Conservation (phyloP, 2,797 vertebrate genomes). For the Neostethus bicornis region DNA sequence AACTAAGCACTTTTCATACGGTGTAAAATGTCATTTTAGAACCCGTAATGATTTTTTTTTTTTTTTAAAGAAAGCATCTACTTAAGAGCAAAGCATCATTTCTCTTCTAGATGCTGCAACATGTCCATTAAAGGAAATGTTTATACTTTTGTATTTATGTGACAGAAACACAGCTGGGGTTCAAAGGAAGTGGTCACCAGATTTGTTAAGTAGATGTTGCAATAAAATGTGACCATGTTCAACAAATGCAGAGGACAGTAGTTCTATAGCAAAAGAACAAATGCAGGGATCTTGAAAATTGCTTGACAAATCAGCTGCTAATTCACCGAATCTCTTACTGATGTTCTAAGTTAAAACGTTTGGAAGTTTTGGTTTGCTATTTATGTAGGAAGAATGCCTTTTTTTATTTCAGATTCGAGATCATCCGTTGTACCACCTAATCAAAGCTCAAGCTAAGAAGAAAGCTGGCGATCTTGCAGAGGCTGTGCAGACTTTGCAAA, state of each 20-base stretch:
- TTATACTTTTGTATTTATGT: background rate
- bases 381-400: background rate
- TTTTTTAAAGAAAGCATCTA: background rate
- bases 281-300: background rate
- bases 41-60: background rate
- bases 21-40: background rate
- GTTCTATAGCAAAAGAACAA: background rate
- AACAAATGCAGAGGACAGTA: background rate
- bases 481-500: slow-evolving; percentile 93
- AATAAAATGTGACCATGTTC: background rate
- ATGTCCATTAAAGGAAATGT: background rate
- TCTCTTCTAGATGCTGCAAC: background rate
- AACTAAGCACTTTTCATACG: background rate
- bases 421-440: slow-evolving; percentile 93
- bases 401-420: slow-evolving; percentile 85
- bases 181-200: background rate
- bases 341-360: too few species aligned
- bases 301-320: background rate
- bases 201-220: background rate
- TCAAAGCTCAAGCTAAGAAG: slow-evolving; percentile 93
- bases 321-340: too few species aligned
- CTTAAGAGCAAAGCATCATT: background rate
- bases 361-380: background rate
- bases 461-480: slow-evolving; percentile 89
- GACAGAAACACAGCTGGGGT: background rate